These are phyloP conservation scores for Lochmaea crataegi DNA, from an alignment of 2,888 invertebrate species.

Conservation along the genomic window DNA sequence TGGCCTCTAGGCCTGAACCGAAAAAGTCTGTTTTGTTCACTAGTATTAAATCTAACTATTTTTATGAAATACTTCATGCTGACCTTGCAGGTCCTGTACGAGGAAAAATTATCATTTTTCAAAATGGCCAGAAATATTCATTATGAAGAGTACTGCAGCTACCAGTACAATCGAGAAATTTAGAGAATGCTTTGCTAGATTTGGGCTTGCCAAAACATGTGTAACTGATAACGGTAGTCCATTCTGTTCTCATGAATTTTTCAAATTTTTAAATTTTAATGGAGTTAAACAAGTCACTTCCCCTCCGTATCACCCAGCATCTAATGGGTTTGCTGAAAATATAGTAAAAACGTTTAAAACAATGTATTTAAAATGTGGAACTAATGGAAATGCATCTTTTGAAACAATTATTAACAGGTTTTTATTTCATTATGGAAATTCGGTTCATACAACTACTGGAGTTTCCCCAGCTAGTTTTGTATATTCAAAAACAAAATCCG, in stretches of 20 bases:
- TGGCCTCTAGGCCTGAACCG: slow-evolving; percentile 16
- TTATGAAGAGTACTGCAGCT: slow-evolving; percentile 33
- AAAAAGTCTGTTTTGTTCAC: background rate
- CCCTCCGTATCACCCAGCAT: too few species aligned
- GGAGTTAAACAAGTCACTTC: slow-evolving; percentile 43
- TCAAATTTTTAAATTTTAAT: slow-evolving; percentile 43
- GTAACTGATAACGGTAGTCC: slow-evolving; percentile 51
- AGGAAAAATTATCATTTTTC: slow-evolving; percentile 58
- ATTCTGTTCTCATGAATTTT: slow-evolving; percentile 47
- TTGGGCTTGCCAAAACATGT: slow-evolving; percentile 47
- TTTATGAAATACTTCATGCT: slow-evolving; percentile 59
- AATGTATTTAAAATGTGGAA: too few species aligned
- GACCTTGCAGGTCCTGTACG: slow-evolving; percentile 53
- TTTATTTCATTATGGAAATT: too few species aligned
- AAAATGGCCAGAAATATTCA: slow-evolving; percentile 62
- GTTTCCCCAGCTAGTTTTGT: too few species aligned
- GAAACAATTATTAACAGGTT: too few species aligned
- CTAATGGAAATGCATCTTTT: too few species aligned
- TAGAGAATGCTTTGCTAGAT: slow-evolving; percentile 48
- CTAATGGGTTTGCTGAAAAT: too few species aligned
- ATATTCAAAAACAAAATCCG: too few species aligned
- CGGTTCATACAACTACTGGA: too few species aligned
- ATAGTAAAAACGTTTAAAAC: too few species aligned
- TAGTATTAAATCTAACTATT: slow-evolving; percentile 3
- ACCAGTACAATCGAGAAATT: slow-evolving; percentile 36